Evolutionary conservation across 2,113 vertebrate genomes (phyloP), one percentile per base, ranked within the genome.

Genomic region (Phrynocephalus versicolor): DNA sequence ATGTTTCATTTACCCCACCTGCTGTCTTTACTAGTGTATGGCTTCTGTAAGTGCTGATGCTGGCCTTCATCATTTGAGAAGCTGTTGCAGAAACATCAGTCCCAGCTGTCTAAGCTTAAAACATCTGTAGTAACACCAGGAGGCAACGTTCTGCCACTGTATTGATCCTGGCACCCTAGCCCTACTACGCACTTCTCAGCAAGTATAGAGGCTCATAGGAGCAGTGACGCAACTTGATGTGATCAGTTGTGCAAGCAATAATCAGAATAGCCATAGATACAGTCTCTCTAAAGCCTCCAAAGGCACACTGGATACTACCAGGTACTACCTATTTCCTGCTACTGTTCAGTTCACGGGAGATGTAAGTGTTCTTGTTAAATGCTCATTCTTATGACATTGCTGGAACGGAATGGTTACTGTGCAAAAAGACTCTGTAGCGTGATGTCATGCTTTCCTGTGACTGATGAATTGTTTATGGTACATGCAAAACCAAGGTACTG

Each of bases 401-500:
- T 3, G 0, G 33, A 70, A 51, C 45, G 45, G 5, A 51, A 77
- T 55, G 85, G 85, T 84, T 82, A 92, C 55, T 92, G 27, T 84
- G 65, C 89, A 86, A 67, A n/a, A 89, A 86, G 16, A 69, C n/a
- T 2, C 88, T 90, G 89, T 85, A 7, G 1, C 2, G 27, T 6
- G 79, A 30, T 25, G 91, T 72, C 37, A 76, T 23, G 89, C 77
- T 84, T 72, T 86, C 64, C 89, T 55, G 18, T 10, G 8, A 81
- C 84, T n/a, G 41, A 6, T 86, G 51, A 65, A n/a, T 23, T 88
- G 57, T 62, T 70, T 83, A 83, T 91, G 95, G 95, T 95, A 95
- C 95, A 8, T 35, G 89, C 19, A 88, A 55, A 89, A 75, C 74
- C 1, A 67, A 73, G 85, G 93, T 95, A 95, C 83, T 75, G 18